These are phyloP conservation scores for Tricholaema leucomelas DNA, from an alignment of 2,113 vertebrate species.

Conservation along the genomic window DNA sequence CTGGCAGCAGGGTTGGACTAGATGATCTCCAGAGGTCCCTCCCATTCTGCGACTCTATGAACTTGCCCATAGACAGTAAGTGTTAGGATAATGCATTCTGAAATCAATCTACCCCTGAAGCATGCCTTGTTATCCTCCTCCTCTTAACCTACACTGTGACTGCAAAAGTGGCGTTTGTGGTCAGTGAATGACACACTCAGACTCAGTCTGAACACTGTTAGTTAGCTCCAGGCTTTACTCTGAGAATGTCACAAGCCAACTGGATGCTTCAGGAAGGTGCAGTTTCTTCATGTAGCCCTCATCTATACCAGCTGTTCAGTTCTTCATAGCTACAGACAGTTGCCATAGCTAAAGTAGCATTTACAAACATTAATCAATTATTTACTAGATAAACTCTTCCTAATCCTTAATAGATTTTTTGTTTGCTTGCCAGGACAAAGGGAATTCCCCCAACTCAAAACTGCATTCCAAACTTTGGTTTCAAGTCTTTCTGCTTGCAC, in stretches of 20 bases:
- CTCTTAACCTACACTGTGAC: neutral
- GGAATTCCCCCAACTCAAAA: neutral
- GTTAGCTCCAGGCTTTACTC: neutral
- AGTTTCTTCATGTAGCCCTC: neutral
- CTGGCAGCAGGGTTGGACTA: too few species aligned
- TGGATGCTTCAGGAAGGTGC: neutral
- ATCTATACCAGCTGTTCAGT: neutral
- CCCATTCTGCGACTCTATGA: too few species aligned
- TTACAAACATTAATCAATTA: neutral
- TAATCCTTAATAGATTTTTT: neutral
- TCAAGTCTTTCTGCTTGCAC: neutral
- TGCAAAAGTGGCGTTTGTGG: neutral
- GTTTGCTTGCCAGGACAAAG: neutral
- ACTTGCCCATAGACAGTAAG: neutral
- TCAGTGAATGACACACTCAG: neutral
- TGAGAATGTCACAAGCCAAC: neutral
- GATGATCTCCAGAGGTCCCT: too few species aligned
- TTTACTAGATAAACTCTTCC: neutral
- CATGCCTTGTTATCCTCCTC: neutral
- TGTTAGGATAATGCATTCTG: neutral
- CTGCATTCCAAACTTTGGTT: neutral
- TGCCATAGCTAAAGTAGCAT: neutral
- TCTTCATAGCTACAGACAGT: neutral
- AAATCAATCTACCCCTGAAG: neutral
- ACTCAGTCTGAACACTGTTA: neutral